Percentiles rank a stretch among this genome's conserved stretches.
Evolutionary conservation across 1,140 invertebrate species (phyloP).

Genomic region (Agraylea sexmaculata): DNA sequence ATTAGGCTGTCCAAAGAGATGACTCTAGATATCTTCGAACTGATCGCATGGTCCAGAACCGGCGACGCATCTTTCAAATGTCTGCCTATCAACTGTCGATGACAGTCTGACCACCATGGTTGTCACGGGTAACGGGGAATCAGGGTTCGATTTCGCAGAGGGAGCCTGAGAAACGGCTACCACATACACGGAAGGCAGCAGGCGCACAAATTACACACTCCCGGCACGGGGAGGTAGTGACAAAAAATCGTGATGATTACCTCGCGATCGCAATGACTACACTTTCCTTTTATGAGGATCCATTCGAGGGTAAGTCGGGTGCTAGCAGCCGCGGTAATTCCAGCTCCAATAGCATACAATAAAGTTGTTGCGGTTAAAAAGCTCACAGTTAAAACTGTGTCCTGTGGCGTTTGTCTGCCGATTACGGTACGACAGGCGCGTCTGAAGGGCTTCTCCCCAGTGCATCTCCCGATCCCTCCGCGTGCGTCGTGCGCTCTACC

Average conservation of each 20-base stretch:
- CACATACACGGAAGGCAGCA: conserved; percentile 88
- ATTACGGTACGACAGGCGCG: too few relatives aligned
- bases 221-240: conserved; percentile 68
- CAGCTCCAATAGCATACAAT: conserved; percentile 71
- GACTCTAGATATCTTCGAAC: conserved; percentile 55
- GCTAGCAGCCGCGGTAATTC: conserved; percentile 72
- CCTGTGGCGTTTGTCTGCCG: conserved; percentile 34
- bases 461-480: too few relatives aligned
- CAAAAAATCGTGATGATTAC: conserved; percentile 78
- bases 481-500: too few relatives aligned
- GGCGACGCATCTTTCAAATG: conserved; percentile 61
- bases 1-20: too few relatives aligned
- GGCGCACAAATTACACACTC: conserved; percentile 81
- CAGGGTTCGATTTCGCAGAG: conserved; percentile 59
- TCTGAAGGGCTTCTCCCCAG: too few relatives aligned
- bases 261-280: conserved; percentile 68
- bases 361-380: conserved; percentile 58
- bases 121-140: conserved; percentile 67
- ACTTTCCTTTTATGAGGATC: too few relatives aligned
- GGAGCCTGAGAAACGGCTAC: conserved; percentile 85
- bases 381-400: conserved; percentile 47
- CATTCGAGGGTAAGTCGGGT: conserved; percentile 75
- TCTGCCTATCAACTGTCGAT: conserved; percentile 68
- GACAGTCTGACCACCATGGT: conserved; percentile 67
- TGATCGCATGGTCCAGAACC: conserved; percentile 51